phyloP scores from a whole-genome alignment of 2,797 vertebrate genomes.

The Betta splendens region DNA sequence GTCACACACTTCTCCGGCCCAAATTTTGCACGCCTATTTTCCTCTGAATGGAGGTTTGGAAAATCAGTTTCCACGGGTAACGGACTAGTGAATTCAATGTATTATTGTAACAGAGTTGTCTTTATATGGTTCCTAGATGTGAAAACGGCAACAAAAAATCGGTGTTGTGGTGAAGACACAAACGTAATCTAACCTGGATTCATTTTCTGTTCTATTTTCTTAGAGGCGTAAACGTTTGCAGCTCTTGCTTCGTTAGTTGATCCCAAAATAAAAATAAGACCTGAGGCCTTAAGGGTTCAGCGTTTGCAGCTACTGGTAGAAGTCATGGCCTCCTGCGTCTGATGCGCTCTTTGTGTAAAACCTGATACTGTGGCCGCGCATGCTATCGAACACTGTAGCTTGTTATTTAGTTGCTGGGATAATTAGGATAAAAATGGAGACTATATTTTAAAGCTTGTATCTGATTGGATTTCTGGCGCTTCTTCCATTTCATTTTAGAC shows the following conservation, averaged over 20 bases:
- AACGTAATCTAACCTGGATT: constrained; percentile 12
- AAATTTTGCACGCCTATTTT: constrained; percentile 33
- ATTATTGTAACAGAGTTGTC: constrained; percentile 13
- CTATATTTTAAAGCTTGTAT: constrained; percentile 9
- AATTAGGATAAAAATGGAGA: constrained; percentile 10
- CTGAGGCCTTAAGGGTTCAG: not conserved
- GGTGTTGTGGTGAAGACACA: not conserved
- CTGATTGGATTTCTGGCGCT: not conserved
- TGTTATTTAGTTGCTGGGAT: not conserved
- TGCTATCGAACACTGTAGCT: not conserved
- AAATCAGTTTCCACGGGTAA: constrained; percentile 38
- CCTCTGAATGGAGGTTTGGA: constrained; percentile 25
- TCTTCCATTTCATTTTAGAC: constrained; percentile 20
- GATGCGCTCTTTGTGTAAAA: not conserved
- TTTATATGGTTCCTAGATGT: constrained; percentile 19
- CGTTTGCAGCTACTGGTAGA: constrained; percentile 12
- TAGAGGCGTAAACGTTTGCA: not conserved
- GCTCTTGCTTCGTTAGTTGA: constrained; percentile 4
- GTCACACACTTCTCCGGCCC: constrained; percentile 48
- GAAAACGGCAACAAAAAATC: constrained; percentile 4
- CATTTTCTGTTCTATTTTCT: constrained; percentile 22
- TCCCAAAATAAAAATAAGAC: not conserved
- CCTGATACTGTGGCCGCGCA: not conserved
- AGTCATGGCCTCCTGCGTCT: not conserved
- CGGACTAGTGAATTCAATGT: not conserved